phyloP scores from a whole-genome alignment of 2,113 vertebrate species.

The Hepsetus odoe region DNA sequence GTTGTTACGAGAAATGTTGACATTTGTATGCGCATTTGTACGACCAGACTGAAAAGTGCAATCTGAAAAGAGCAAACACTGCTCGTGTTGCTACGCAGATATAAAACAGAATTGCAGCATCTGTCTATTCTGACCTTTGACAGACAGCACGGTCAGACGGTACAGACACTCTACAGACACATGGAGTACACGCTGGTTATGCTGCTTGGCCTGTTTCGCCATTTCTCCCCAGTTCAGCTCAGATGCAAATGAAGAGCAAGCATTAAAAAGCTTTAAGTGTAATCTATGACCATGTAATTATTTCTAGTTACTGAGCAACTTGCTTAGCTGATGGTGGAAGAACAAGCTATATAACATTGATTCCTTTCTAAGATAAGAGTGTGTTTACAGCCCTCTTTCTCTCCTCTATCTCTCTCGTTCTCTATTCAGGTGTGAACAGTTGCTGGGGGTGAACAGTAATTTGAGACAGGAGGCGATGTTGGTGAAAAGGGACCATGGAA shows the following conservation, averaged over 20 bases:
- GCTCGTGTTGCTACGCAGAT: no score
- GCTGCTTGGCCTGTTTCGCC: no score
- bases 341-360: background rate
- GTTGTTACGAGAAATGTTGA: no score
- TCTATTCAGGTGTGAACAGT: slow-evolving; percentile 82
- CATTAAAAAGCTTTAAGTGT: background rate
- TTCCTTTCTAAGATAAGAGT: background rate
- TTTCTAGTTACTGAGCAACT: background rate
- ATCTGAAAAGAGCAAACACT: no score
- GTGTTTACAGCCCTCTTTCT: background rate
- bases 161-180: no score
- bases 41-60: no score
- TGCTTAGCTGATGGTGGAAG: background rate
- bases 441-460: slow-evolving; percentile 85
- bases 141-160: no score
- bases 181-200: no score
- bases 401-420: background rate
- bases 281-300: background rate
- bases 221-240: background rate
- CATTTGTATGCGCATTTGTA: no score
- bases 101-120: no score
- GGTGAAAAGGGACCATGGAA: slow-evolving; percentile 67
- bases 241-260: background rate
- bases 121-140: no score
- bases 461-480: slow-evolving; percentile 83